Evolutionary conservation across 1,140 invertebrate species (phyloP), one percentile per base, ranked within the genome.

Genomic region (Episyrphus balteatus): DNA sequence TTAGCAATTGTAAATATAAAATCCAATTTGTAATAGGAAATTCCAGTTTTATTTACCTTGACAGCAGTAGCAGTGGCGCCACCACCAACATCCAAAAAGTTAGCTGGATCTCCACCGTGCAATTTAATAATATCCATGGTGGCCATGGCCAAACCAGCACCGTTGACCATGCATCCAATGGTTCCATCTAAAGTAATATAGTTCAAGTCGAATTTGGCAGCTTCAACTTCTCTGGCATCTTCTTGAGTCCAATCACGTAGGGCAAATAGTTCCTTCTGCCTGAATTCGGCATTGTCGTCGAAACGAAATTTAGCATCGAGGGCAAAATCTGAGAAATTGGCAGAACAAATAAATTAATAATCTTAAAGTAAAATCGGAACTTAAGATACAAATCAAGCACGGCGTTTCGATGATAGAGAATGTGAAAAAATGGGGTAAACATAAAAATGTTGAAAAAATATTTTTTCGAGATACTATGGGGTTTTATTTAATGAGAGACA

Each of bases 91-190:
- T 98, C 94, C 38, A 98, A 76, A 74, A 98, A 98, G 71, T 98
- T 98, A 8, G 94, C 94, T 3, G 94, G 94, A 54, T 84, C 82
- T 14, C 94, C 94, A 30, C 93, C 93, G 61, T 96, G 90, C 42
- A 95, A 71, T 59, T 94, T 93, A 57, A 97, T 96, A 42, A 97
- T 94, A 63, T 97, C 92, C 92, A 96, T 95, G 6, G 92, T 97
- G 26, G 92, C 93, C 93, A 98, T 98, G 13, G 94, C 94, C 47
- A 98, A 72, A 49, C 94, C 94, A 53, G 94, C 94, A 37, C 94
- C 94, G 68, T 98, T 98, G 2, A 98, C 94, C 76, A 82, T 78
- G 59, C 80, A 82, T 7, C 80, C 82, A 57, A 85, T 84, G 51
- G 80, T 87, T 48, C 94, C 94, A 72, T 97, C 92, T 17, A 98